Evolutionary conservation across 2,113 vertebrate species (phyloP), one percentile per base, ranked within the genome.

Genomic region (Bos indicus): DNA sequence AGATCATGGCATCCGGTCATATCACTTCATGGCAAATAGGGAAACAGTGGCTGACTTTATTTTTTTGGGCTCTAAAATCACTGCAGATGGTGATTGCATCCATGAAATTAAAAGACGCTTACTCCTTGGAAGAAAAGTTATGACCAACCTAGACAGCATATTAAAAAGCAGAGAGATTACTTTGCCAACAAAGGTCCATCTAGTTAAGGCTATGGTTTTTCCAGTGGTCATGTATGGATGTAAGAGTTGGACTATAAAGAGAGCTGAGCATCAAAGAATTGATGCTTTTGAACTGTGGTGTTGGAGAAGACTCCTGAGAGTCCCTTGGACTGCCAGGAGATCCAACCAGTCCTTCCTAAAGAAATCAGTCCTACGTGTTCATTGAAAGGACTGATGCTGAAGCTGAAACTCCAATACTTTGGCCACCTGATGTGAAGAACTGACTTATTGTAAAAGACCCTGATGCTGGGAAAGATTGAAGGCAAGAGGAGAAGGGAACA

Each of bases 41-140:
- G 4, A 67, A 67, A 67, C 17, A 36, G 64, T 21, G 8, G 0
- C n/a, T 0, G 16, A 21, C n/a, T 71, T 71, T 71, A 67, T 71
- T 71, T 71, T 36, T 0, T 0, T 0, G 17, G n/a, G n/a, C n/a
- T 71, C n/a, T n/a, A 11, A 36, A 71, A 21, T 71, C 17, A 71
- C n/a, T 36, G 17, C 64, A 71, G 17, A 36, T 36, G 64, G n/a
- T 71, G 64, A 12, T 0, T 36, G 64, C 19, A 36, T 0, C 64
- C 64, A 36, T 36, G 5, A 71, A 71, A 23, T 36, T 71, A 71
- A 71, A 71, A 71, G 9, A 5, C 9, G 6, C 9, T 23, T 71
- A 36, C 19, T 71, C 19, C 9, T 71, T 36, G 19, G n/a, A 71
- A 71, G 64, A 9, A 36, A 36, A 36, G 4, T 36, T 71, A 36